Base-by-base conservation (phyloP, 2,797 vertebrate species). In the Schizopygopsis malacanthus region DNA sequence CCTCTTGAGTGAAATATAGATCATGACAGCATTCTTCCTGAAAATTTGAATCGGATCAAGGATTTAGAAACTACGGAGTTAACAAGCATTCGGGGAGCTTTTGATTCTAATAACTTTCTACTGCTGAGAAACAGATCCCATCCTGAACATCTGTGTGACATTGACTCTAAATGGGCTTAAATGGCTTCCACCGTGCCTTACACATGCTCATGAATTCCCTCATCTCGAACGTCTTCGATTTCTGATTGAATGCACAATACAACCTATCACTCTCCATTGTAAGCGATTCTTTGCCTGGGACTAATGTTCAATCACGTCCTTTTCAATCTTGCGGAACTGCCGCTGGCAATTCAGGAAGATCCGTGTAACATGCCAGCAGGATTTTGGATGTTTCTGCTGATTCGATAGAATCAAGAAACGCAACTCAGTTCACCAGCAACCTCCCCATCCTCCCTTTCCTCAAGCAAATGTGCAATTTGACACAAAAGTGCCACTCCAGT, bases 401-500 rank as follows among this genome's bases (percentile, higher is more conserved):
- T 73, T 83, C 79, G 12, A 43, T 63, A 59, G 61, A 61, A 70
- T 73, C 41, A 7, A 79, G 39, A 79, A 82, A 71, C 22, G 7
- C 47, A 37, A 76, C 33, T 77, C 65, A 37, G 50, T 82, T 82
- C 81, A 20, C 28, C 67, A 45, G 28, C 41, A 85, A 80, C 84
- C 85, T 82, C 37, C 70, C 43, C 72, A 56, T 81, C 69, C 73
- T 25, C 61, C 69, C 45, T 50, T 80, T 87, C 67, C 73, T 77
- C 73, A 37, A 87, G 79, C 79, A 81, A 76, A 87, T 39, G 75
- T 69, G 86, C 59, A 86, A 87, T 90, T 86, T 89, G 61, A 85
- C 87, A 79, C 87, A 83, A 85, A 86, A 89, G 89, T 89, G 86
- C 81, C 84, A 86, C 86, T 89, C 67, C 82, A 72, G 86, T 87